These are phyloP conservation scores for Drosophila baimaii DNA, from an alignment of 1,140 invertebrate genomes.

Conservation along the genomic window DNA sequence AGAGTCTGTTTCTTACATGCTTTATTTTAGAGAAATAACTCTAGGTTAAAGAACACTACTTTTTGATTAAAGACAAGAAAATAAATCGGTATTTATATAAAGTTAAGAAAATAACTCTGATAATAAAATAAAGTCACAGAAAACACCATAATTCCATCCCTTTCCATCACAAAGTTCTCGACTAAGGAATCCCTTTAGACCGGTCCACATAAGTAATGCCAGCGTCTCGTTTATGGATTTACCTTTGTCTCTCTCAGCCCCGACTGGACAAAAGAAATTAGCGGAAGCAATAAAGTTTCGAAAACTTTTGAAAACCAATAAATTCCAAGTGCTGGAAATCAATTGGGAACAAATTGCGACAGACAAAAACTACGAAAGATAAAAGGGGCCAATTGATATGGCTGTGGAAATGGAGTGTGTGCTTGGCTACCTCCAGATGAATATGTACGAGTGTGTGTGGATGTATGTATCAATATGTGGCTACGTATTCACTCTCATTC, in stretches of 20 bases:
- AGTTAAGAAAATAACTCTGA: too few relatives aligned
- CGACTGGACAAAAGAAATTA: conserved; percentile 77
- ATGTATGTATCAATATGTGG: conserved; percentile 5
- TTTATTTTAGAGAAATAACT: too few relatives aligned
- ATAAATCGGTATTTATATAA: too few relatives aligned
- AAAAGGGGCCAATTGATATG: conserved; percentile 31
- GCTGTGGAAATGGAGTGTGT: conserved; percentile 31
- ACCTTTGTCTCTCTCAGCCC: conserved; percentile 23
- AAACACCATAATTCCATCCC: conserved; percentile 33
- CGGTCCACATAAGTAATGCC: conserved; percentile 2
- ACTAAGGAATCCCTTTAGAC: background rate
- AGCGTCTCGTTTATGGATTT: background rate
- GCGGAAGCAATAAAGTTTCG: conserved; percentile 79
- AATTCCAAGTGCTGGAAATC: conserved; percentile 80
- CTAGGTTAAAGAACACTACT: too few relatives aligned
- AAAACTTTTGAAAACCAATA: conserved; percentile 81
- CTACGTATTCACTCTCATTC: conserved; percentile 15
- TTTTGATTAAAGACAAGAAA: too few relatives aligned
- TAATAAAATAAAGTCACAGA: too few relatives aligned
- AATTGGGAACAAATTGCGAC: conserved; percentile 81
- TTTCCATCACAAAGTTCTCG: conserved; percentile 58
- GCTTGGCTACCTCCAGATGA: conserved; percentile 15
- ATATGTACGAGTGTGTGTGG: background rate
- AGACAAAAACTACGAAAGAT: conserved; percentile 56
- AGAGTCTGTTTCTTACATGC: too few relatives aligned